Base-by-base conservation (phyloP, 2,888 invertebrate species). In the Poecilobothrus nobilitatus region DNA sequence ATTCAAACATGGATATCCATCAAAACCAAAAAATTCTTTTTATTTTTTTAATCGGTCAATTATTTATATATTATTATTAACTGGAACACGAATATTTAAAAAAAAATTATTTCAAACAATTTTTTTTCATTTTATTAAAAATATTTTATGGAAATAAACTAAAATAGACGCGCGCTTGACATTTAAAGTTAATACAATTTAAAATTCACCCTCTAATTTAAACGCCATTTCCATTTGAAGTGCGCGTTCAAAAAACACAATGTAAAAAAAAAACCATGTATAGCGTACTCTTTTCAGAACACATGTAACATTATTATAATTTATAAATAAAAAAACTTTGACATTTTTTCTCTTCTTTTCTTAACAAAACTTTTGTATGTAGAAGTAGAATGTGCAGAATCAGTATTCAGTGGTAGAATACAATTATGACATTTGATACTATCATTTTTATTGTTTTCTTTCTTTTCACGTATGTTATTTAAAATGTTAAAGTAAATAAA, bases 131-230 rank as follows among this genome's bases (percentile, higher is more conserved):
- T 37, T 37, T 37, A 5, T 10, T 1, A 5, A 37, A 12, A 37
- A 37, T 37, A 27, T 37, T 37, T 37, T 10, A 53, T 53, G 15
- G 18, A 53, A 53, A 53, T 15, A 53, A 53, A 15, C 6, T 53
- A 12, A 53, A 53, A 53, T 15, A 53, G 53, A 53, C 53, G 53
- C 53, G 53, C 53, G 53, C 53, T 53, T 53, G 53, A 53, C 53
- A 53, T 53, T 27, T 41, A 41, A 41, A 41, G 9, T 41, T 53
- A 53, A 53, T 53, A 53, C 53, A 18, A 18, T 53, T 53, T 18
- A 18, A 53, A 18, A 53, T 53, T 53, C 53, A 53, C 53, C 53
- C 53, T 53, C 37, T 53, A 53, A 53, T n/a, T 53, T 53, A 53
- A 53, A 53, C 53, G 53, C 53, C 53, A 53, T 53, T 53, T 53